Percentiles rank a stretch among this genome's conserved stretches.
Conservation (phyloP, 2,113 vertebrate species). For the Triplophysa tibetana region DNA sequence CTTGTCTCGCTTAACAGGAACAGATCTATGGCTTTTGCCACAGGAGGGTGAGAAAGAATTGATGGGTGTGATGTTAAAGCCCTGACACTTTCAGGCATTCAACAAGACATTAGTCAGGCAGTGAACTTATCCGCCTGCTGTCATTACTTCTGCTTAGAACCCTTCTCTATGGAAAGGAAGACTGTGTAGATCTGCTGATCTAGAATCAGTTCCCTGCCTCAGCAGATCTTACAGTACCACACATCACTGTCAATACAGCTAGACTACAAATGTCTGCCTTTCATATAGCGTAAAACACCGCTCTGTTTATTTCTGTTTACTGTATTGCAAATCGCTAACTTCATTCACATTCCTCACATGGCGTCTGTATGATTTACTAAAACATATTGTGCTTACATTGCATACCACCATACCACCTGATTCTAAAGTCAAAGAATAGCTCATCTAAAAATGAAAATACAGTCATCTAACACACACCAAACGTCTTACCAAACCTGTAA, state of each 20-base stretch:
- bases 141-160: constrained; percentile 19
- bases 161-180: neutral
- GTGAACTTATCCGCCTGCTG: neutral
- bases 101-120: constrained; percentile 2
- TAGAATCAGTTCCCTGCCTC: constrained; percentile 16
- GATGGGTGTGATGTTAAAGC: constrained; percentile 34
- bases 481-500: too few species aligned
- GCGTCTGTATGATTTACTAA: neutral
- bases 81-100: constrained; percentile 36
- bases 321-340: neutral
- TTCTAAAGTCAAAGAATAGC: neutral
- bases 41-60: constrained; percentile 38
- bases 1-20: constrained; percentile 25
- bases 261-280: neutral
- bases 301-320: neutral
- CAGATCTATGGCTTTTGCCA: constrained; percentile 35
- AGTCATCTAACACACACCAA: too few species aligned
- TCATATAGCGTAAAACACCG: neutral
- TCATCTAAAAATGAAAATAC: neutral
- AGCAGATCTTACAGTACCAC: constrained; percentile 14
- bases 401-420: too few species aligned
- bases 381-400: neutral
- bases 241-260: neutral
- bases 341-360: neutral
- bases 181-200: neutral